Conservation (phyloP, 2,797 vertebrate genomes). For the Alfaro cultratus region DNA sequence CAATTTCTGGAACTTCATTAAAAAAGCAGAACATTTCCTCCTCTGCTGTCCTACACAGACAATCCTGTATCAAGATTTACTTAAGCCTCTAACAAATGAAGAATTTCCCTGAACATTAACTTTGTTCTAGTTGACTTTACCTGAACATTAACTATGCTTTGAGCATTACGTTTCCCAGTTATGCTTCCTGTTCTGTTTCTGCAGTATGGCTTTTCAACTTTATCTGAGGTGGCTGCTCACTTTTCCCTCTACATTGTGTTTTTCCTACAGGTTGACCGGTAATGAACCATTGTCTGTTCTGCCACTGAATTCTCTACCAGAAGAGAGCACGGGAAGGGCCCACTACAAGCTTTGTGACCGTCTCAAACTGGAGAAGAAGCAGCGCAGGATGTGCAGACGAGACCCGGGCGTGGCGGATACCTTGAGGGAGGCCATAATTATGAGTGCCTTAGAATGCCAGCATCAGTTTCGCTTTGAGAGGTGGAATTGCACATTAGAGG, state of each 20-base stretch:
- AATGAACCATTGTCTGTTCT: slow-evolving; percentile 97
- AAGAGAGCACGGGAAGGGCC: slow-evolving; percentile 87
- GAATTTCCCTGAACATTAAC: slow-evolving; percentile 79
- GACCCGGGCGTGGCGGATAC: slow-evolving; percentile 97
- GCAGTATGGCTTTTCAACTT: slow-evolving; percentile 59
- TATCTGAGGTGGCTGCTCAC: slow-evolving; percentile 56
- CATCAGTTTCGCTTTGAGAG: slow-evolving; percentile 98
- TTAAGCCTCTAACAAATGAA: slow-evolving; percentile 68
- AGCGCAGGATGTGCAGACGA: slow-evolving; percentile 95
- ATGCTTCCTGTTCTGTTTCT: slow-evolving; percentile 56
- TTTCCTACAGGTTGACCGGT: slow-evolving; percentile 89
- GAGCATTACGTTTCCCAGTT: slow-evolving; percentile 53
- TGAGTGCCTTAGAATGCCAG: slow-evolving; percentile 96
- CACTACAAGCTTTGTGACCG: slow-evolving; percentile 98
- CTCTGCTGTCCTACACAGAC: slow-evolving; percentile 35
- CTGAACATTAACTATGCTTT: slow-evolving; percentile 76
- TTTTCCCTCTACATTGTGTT: slow-evolving; percentile 40
- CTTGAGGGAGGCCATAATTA: slow-evolving; percentile 95
- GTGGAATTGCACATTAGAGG: slow-evolving; percentile 98
- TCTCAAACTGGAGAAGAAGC: slow-evolving; percentile 98
- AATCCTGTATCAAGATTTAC: slow-evolving; percentile 61
- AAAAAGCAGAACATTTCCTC: slow-evolving; percentile 38
- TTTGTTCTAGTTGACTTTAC: slow-evolving; percentile 68
- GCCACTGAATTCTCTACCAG: slow-evolving; percentile 91
- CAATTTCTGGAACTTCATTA: slow-evolving; percentile 7